Evolutionary conservation across 2,113 vertebrate species (phyloP), one percentile per base, ranked within the genome.

Genomic region (Nothoprocta perdicaria): DNA sequence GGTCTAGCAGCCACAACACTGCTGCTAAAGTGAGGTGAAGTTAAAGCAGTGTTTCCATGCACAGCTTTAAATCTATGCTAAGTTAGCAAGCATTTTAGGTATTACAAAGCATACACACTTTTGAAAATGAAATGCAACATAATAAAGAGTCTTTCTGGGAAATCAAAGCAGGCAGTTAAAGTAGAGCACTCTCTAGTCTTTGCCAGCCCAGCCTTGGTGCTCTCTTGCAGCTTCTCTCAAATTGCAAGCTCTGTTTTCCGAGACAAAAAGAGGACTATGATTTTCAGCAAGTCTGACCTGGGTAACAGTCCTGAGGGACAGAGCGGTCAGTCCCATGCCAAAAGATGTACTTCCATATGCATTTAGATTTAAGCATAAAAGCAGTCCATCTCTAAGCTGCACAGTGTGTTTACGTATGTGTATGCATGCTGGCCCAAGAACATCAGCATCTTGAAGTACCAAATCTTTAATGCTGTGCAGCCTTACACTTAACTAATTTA

Each of bases 101-200:
- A 15, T 52, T 19, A 29, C n/a, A 58, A 33, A 69, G 46, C 76
- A 35, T 38, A 19, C 38, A 66, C 1, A 57, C 62, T 73, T 65
- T 75, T 38, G 26, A 74, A 84, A 84, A 24, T 48, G 40, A 65
- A 93, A 50, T 75, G 50, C 61, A 77, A 26, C 41, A 22, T 57
- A 83, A 63, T 83, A 48, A 80, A 33, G 65, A 83, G 2, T 46
- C 67, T 45, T 89, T 82, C 35, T 85, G 79, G 80, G 79, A 87
- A 91, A 82, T 77, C 29, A 82, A 92, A 90, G 84, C 27, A 92
- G 40, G 12, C 29, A 12, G 23, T 94, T 84, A 52, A 75, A 93
- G 60, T 23, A 62, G 45, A 88, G 55, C 88, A 73, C 33, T 78
- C 63, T 1, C 8, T 14, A 71, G 77, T n/a, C 29, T 88, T 83